Evolutionary conservation across 2,888 invertebrate genomes (phyloP).

Genomic region (Eupithecia tripunctaria): DNA sequence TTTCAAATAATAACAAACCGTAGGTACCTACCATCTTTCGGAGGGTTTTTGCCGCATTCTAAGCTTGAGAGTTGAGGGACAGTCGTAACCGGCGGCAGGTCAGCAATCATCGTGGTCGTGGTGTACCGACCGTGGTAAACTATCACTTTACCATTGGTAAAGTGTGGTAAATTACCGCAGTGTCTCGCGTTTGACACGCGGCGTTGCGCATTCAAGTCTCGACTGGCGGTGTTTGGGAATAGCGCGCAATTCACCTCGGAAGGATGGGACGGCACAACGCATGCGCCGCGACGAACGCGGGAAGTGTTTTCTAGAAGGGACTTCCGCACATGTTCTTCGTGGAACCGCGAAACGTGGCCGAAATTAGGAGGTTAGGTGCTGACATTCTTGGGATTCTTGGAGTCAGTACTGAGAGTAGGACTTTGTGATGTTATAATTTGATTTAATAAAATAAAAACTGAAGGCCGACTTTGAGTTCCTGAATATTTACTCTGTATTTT

Average conservation of each 20-base stretch:
- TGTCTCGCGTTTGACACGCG: slow-evolving; percentile 59
- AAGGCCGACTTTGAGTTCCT: background rate
- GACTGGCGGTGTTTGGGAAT: slow-evolving; percentile 36
- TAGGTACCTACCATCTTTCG: slow-evolving; percentile 55
- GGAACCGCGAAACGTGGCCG: slow-evolving; percentile 43
- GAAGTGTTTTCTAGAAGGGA: slow-evolving; percentile 76
- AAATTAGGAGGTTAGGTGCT: slow-evolving; percentile 13
- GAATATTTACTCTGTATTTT: background rate
- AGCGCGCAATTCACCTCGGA: slow-evolving; percentile 69
- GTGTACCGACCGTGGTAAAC: background rate
- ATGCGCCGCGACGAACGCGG: slow-evolving; percentile 75
- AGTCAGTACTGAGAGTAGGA: background rate
- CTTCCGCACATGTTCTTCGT: slow-evolving; percentile 56
- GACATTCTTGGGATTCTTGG: background rate
- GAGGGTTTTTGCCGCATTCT: background rate
- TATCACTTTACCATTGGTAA: slow-evolving; percentile 9
- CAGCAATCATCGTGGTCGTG: slow-evolving; percentile 70
- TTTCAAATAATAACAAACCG: slow-evolving; percentile 60
- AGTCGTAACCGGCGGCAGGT: slow-evolving; percentile 61
- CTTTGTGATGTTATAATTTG: background rate
- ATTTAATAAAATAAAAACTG: background rate
- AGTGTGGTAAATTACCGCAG: slow-evolving; percentile 1
- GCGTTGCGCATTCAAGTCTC: slow-evolving; percentile 73
- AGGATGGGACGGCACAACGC: slow-evolving; percentile 66
- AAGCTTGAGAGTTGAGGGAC: slow-evolving; percentile 35